A percentile compares a stretch with the other conserved stretches of the same genome.
phyloP scores from a whole-genome alignment of 2,797 vertebrate species.

The Etheostoma nigrum region DNA sequence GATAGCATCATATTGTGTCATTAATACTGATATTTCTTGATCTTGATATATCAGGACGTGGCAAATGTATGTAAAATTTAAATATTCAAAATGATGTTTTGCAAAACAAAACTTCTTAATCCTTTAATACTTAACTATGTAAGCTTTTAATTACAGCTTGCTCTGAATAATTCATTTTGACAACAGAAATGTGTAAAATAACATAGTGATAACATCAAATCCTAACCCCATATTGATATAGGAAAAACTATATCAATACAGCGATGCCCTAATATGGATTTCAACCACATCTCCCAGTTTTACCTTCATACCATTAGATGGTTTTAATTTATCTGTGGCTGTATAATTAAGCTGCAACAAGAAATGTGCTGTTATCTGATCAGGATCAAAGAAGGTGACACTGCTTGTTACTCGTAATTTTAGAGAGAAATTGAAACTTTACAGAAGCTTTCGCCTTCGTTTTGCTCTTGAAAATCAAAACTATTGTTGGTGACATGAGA shows the following conservation, averaged over 20 bases:
- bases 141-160: neutral
- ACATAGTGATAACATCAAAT: neutral
- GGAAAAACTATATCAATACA: neutral
- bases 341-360: neutral
- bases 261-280: neutral
- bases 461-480: slow-evolving; percentile 6
- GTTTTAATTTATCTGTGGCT: neutral
- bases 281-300: neutral
- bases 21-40: neutral
- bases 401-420: neutral
- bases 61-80: neutral
- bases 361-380: neutral
- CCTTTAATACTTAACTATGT: neutral
- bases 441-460: neutral
- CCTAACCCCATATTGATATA: neutral
- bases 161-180: neutral
- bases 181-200: neutral
- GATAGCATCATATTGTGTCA: neutral
- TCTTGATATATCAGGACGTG: neutral
- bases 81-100: neutral
- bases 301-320: neutral
- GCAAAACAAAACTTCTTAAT: neutral
- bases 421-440: neutral
- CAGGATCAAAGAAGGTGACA: neutral
- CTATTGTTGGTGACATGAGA: slow-evolving; percentile 3